Evolutionary conservation across 2,797 vertebrate genomes (phyloP), one percentile per base, ranked within the genome.

Genomic region (Leptodactylus fallax): DNA sequence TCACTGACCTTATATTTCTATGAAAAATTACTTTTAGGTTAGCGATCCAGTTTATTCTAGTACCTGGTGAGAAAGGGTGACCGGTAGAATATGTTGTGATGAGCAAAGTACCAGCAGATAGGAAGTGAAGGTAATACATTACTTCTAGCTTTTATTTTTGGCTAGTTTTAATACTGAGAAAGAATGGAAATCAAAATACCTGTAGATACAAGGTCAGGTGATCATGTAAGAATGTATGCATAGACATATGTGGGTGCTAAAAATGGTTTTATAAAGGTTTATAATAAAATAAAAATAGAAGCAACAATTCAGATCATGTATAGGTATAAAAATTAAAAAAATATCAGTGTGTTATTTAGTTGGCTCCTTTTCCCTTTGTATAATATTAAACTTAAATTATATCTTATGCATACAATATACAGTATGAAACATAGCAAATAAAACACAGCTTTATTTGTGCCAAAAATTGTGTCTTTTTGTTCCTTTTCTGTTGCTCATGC

Each of bases 1-100:
- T 76, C 8, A 76, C 74, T 77, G 49, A 77, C 49, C 21, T 21
- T 77, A 53, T 77, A 77, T 77, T 77, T 77, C 16, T 77, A 77
- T 77, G n/a, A 77, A 51, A 53, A 53, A 77, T 77, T 53, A 77
- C 49, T 77, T 77, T 77, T 77, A 77, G 74, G 21, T 53, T 77
- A 77, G 74, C 49, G 74, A 1, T 77, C 74, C 74, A 77, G 74
- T 77, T 77, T 77, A 53, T 77, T 53, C 74, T 77, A 77, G 74
- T 77, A 77, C 74, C 49, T 23, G 74, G 49, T 77, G 74, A 77
- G 47, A 77, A 51, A 51, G 74, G 49, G 74, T 53, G 74, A 77
- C 74, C 21, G 21, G 49, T 77, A 77, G 45, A 77, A 77, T 77
- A 53, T 77, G 49, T 77, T 77, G 74, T n/a, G 74, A 77, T 77